Base-by-base conservation (phyloP, 2,888 invertebrate genomes). In the Boloria selene region DNA sequence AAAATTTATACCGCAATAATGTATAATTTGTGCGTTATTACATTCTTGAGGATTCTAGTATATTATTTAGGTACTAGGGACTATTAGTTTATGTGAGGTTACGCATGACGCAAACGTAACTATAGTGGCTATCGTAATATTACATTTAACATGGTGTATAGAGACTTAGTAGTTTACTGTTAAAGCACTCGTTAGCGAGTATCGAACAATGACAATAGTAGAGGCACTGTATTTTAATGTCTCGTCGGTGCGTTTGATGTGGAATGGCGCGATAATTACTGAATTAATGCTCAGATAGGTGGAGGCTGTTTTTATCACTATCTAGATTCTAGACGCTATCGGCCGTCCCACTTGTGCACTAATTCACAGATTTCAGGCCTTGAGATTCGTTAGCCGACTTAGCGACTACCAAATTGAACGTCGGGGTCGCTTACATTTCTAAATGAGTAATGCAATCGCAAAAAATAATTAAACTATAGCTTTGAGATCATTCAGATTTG, bases 231-330 rank as follows among this genome's bases (percentile, higher is more conserved):
- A 7, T 38, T 38, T 53, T 53, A 65, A 51, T 61, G 67, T 65
- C 84, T 85, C 56, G 69, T 47, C 84, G 84, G 84, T 79, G 67
- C 80, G 76, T 88, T 88, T 89, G 87, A 88, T 85, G 81, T 82
- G 55, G 75, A 77, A 74, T 79, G 76, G 75, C 77, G 80, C 78
- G 85, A 83, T 88, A 87, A 88, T 88, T 86, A 87, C 80, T 79
- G 80, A 83, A 69, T 62, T 68, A 65, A 68, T 58, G 61, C 60
- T 84, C 81, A 79, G 79, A 80, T 85, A 72, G 71, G 69, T 68
- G 79, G 80, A 81, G 82, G 80, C 77, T 79, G 82, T 84, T 87
- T 85, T 88, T 86, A 88, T 88, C 84, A 79, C 79, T 80, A 83
- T 82, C 82, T n/a, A n/a, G n/a, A n/a, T n/a, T 84, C 82, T 80